Conservation (phyloP, 2,797 vertebrate species). For the Enteromius afrohamiltoni region DNA sequence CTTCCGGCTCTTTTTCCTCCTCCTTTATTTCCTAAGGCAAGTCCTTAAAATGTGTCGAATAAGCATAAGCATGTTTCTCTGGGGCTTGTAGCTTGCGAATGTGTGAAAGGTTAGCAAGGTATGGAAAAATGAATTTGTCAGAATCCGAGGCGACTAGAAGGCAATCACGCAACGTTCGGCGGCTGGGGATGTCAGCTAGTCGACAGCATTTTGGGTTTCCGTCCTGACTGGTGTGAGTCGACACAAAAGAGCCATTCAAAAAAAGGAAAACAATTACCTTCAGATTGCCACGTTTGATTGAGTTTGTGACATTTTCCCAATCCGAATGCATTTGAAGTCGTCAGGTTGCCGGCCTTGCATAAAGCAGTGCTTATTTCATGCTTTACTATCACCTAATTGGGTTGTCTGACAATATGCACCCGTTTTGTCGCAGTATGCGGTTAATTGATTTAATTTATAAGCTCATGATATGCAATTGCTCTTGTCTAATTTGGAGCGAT, state of each 20-base stretch:
- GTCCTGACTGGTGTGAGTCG: neutral
- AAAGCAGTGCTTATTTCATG: slow-evolving; percentile 19
- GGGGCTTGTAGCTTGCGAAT: slow-evolving; percentile 59
- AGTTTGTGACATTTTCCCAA: slow-evolving; percentile 11
- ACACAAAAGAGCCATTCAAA: slow-evolving; percentile 11
- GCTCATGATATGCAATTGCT: slow-evolving; percentile 49
- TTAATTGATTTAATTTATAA: slow-evolving; percentile 53
- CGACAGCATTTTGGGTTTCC: neutral
- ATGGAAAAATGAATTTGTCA: slow-evolving; percentile 11
- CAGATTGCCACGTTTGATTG: neutral
- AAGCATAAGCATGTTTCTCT: slow-evolving; percentile 10
- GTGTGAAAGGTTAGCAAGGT: neutral
- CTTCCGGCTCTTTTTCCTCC: neutral
- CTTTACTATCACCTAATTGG: slow-evolving; percentile 19
- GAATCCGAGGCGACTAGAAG: neutral
- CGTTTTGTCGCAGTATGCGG: neutral
- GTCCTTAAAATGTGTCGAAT: slow-evolving; percentile 11
- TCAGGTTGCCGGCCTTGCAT: slow-evolving; percentile 8
- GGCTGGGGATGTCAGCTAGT: neutral
- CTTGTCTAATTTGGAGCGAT: slow-evolving; percentile 48
- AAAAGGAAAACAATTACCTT: slow-evolving; percentile 17
- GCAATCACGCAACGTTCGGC: neutral
- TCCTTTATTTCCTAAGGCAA: neutral
- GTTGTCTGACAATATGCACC: slow-evolving; percentile 16
- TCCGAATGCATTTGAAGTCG: neutral